These are phyloP conservation scores for Troides oblongomaculatus DNA, from an alignment of 2,888 invertebrate genomes.

Conservation along the genomic window DNA sequence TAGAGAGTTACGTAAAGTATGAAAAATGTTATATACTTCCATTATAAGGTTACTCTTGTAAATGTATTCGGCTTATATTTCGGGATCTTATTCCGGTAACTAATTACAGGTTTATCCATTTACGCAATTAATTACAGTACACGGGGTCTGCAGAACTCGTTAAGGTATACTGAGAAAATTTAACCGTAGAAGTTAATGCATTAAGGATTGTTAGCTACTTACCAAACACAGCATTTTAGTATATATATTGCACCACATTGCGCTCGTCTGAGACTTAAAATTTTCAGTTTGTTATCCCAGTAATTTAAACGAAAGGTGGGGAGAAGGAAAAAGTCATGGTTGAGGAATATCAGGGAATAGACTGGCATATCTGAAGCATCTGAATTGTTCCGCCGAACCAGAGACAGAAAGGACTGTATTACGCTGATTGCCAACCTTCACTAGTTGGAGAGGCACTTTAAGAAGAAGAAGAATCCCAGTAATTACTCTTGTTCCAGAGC, in stretches of 20 bases:
- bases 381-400: no score
- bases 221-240: not conserved
- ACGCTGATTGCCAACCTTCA: no score
- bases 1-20: not conserved
- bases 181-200: constrained; percentile 13
- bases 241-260: not conserved
- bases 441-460: no score
- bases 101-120: constrained; percentile 25
- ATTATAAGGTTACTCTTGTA: constrained; percentile 2
- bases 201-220: constrained; percentile 15
- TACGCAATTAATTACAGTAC: constrained; percentile 26
- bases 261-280: no score
- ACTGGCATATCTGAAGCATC: no score
- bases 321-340: no score
- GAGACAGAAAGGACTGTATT: no score
- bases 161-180: constrained; percentile 20
- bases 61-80: constrained; percentile 11
- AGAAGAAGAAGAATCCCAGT: no score
- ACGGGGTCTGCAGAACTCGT: constrained; percentile 21
- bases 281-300: no score
- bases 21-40: not conserved
- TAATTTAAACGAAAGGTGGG: no score
- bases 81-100: constrained; percentile 21
- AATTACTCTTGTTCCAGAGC: no score
- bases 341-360: no score